These are phyloP conservation scores for Chalcosyrphus nemorum DNA, from an alignment of 2,888 invertebrate species.

Conservation along the genomic window DNA sequence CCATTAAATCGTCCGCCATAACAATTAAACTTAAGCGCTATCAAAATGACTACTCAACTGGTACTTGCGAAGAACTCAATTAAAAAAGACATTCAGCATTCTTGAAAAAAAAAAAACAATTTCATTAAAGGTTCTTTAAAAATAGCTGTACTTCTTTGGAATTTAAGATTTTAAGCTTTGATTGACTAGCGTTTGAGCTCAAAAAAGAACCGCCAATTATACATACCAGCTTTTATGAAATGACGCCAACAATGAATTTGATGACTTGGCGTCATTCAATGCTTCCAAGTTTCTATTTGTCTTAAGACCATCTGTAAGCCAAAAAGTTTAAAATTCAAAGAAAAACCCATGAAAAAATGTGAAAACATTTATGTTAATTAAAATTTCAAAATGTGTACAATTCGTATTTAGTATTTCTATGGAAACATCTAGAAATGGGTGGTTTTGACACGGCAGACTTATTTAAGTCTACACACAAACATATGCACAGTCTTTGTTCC, in stretches of 20 bases:
- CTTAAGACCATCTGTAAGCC: too few relatives aligned
- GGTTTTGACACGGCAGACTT: background rate
- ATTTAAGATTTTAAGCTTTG: too few relatives aligned
- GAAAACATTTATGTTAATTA: slow-evolving; percentile 27
- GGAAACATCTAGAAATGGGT: background rate
- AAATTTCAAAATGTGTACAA: background rate
- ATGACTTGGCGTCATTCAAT: background rate
- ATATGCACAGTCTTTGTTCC: slow-evolving; percentile 10
- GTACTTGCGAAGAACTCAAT: slow-evolving; percentile 4
- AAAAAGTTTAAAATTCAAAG: too few relatives aligned
- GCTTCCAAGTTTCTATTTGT: background rate
- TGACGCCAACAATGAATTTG: too few relatives aligned
- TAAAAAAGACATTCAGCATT: background rate
- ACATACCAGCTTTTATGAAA: too few relatives aligned
- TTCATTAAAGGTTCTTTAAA: too few relatives aligned
- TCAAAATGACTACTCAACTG: background rate
- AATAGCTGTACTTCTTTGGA: too few relatives aligned
- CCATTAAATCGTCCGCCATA: background rate
- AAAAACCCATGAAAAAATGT: background rate
- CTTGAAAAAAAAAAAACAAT: too few relatives aligned
- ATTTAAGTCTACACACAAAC: slow-evolving; percentile 1
- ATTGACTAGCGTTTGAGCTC: too few relatives aligned
- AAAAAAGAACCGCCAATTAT: background rate
- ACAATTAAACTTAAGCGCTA: slow-evolving; percentile 21
- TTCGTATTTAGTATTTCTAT: background rate